These are phyloP conservation scores for Muntiacus muntjak DNA, from an alignment of 2,113 vertebrate species.

Conservation along the genomic window DNA sequence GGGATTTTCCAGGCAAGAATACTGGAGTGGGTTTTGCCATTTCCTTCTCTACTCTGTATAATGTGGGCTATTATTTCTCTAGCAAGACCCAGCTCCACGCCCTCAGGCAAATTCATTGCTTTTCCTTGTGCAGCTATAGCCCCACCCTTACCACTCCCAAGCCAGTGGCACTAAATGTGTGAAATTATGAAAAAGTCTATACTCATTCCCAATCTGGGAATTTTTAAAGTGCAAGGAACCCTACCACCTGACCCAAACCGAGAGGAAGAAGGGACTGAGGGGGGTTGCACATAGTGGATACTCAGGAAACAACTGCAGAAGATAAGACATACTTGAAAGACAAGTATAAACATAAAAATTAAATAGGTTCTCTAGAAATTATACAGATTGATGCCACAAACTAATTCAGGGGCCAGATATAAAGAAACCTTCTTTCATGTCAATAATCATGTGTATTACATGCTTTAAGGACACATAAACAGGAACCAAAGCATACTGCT, in stretches of 20 bases:
- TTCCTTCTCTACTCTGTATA: background rate
- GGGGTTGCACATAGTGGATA: background rate
- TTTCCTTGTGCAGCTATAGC: no score
- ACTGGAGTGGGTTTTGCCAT: no score
- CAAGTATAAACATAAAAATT: constrained; percentile 11
- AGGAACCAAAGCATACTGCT: constrained; percentile 68
- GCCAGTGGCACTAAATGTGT: background rate
- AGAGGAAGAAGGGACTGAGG: background rate
- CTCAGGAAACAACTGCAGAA: background rate
- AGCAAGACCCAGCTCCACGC: background rate
- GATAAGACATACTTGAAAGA: constrained; percentile 27
- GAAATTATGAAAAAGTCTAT: background rate
- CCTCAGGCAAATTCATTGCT: background rate
- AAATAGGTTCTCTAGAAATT: constrained; percentile 30
- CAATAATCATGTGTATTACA: constrained; percentile 63
- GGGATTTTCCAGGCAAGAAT: no score
- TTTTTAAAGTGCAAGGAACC: background rate
- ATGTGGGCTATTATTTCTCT: background rate
- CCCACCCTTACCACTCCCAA: background rate
- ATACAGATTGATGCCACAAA: constrained; percentile 59
- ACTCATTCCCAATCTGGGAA: background rate
- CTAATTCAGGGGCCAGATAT: constrained; percentile 65
- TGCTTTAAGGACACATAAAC: constrained; percentile 66
- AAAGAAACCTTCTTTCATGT: constrained; percentile 52
- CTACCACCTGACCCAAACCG: background rate